A percentile compares a stretch with the other conserved stretches of the same genome.
phyloP scores from a whole-genome alignment of 2,888 invertebrate genomes.

The Slavum lentiscoides region DNA sequence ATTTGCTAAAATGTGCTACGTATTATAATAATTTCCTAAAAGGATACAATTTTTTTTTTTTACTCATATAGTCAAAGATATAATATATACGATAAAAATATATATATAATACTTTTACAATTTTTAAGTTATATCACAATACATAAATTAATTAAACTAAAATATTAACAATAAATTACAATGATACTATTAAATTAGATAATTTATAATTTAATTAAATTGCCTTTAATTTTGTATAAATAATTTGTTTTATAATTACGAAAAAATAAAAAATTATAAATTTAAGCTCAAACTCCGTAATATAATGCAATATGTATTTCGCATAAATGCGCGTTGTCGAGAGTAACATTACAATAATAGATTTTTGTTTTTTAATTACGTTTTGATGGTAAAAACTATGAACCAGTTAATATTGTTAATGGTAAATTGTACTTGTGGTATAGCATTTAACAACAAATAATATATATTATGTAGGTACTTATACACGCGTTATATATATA shows the following conservation, averaged over 20 bases:
- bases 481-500: not conserved
- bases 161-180: conserved; percentile 46
- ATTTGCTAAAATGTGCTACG: conserved; percentile 13
- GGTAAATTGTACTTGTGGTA: conserved; percentile 38
- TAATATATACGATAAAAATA: conserved; percentile 1
- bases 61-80: not conserved
- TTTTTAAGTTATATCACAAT: conserved; percentile 51
- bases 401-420: not conserved
- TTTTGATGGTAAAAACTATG: not conserved
- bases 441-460: conserved; percentile 21
- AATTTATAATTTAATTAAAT: not conserved
- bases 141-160: conserved; percentile 23
- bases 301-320: not conserved
- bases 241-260: not conserved
- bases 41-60: not conserved
- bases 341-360: too few species aligned
- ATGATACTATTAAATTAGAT: conserved; percentile 11
- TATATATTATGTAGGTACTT: not conserved
- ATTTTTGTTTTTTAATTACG: not conserved
- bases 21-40: conserved; percentile 9
- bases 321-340: not conserved
- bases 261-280: not conserved
- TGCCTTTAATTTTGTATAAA: not conserved
- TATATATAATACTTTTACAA: conserved; percentile 3
- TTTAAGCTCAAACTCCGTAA: not conserved